Conservation (phyloP, 2,113 vertebrate species). For the Trinectes maculatus region DNA sequence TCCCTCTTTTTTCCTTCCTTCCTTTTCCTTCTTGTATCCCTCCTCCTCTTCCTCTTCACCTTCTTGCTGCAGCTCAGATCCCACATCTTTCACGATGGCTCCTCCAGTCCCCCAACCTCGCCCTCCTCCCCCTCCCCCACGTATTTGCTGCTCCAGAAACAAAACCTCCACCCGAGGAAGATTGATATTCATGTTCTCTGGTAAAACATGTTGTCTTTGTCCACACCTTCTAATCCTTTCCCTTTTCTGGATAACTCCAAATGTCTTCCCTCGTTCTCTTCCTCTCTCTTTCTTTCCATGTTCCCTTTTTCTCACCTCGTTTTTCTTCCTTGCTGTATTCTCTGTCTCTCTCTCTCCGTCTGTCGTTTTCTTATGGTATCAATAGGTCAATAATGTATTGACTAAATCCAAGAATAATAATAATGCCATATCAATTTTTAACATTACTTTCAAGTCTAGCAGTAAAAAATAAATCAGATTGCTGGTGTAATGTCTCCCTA, state of each 20-base stretch:
- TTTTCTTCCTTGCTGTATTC: conserved; percentile 10
- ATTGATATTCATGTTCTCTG: conserved; percentile 64
- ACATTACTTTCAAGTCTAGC: too few species aligned
- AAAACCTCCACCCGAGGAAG: conserved; percentile 47
- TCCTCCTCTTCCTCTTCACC: conserved; percentile 70
- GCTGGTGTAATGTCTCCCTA: too few species aligned
- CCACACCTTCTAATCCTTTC: conserved; percentile 41
- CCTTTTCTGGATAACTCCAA: conserved; percentile 52
- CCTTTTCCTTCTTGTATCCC: conserved; percentile 62
- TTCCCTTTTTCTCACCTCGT: conserved; percentile 17
- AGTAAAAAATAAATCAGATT: too few species aligned
- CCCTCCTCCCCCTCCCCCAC: conserved; percentile 72
- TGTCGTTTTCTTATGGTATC: conserved; percentile 48
- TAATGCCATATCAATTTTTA: too few species aligned
- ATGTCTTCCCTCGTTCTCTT: conserved; percentile 42
- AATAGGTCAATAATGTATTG: conserved; percentile 46
- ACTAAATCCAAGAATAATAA: conserved; percentile 26
- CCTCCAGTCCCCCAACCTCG: conserved; percentile 69
- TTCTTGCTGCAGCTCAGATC: conserved; percentile 82
- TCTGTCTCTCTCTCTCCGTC: conserved; percentile 20
- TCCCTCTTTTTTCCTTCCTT: conserved; percentile 71
- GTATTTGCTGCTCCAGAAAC: conserved; percentile 68
- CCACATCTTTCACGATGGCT: conserved; percentile 86
- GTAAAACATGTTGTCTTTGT: conserved; percentile 68
- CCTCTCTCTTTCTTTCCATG: conserved; percentile 24